phyloP scores from a whole-genome alignment of 2,113 vertebrate genomes.

The Gracilinanus agilis region DNA sequence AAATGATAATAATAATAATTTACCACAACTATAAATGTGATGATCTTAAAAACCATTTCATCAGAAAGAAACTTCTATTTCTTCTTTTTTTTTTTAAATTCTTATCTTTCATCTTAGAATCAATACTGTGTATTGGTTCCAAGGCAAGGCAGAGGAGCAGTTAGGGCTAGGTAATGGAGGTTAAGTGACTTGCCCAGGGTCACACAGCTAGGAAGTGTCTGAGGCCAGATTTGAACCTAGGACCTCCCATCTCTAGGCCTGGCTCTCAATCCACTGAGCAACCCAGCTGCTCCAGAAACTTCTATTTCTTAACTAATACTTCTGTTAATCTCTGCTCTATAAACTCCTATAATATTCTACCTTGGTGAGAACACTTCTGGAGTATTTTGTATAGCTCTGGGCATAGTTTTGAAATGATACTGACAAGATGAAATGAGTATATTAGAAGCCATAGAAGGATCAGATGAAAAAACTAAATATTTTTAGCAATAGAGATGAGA shows the following conservation, averaged over 20 bases:
- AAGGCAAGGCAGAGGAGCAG: too few species aligned
- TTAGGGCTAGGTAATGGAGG: too few species aligned
- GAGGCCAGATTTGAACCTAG: too few species aligned
- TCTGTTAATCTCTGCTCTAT: background rate
- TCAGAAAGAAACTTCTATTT: constrained; percentile 22
- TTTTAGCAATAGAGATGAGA: background rate
- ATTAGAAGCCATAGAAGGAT: background rate
- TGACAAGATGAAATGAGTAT: background rate
- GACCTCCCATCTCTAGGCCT: too few species aligned
- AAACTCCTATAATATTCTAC: background rate
- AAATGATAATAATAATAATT: background rate
- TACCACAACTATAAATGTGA: constrained; percentile 41
- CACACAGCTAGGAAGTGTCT: too few species aligned
- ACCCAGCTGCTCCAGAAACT: too few species aligned
- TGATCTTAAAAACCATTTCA: constrained; percentile 23
- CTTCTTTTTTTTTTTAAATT: too few species aligned
- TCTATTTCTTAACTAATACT: background rate
- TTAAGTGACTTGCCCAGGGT: too few species aligned
- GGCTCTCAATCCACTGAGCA: too few species aligned
- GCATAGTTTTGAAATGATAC: background rate
- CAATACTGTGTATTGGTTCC: too few species aligned
- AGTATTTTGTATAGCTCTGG: background rate
- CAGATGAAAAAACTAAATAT: background rate
- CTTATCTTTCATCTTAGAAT: too few species aligned
- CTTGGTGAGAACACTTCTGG: background rate